phyloP scores from a whole-genome alignment of 2,113 vertebrate species.

The Oxyruncus cristatus region DNA sequence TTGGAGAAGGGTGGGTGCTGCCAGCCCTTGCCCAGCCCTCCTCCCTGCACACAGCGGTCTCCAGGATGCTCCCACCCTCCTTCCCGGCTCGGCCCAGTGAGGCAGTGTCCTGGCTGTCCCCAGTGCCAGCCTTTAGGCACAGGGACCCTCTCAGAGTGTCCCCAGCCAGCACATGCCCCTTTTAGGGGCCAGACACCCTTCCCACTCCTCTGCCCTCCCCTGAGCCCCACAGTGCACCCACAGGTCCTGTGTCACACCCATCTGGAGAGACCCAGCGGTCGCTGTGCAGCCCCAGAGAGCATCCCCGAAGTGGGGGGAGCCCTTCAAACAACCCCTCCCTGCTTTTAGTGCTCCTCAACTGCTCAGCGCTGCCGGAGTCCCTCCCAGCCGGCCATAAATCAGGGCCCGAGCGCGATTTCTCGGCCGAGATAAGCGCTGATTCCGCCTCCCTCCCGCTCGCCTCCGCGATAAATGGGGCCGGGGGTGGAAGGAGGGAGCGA shows the following conservation, averaged over 20 bases:
- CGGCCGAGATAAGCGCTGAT: neutral
- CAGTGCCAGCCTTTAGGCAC: neutral
- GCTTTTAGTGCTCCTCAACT: neutral
- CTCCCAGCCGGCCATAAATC: neutral
- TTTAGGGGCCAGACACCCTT: neutral
- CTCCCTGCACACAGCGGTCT: neutral
- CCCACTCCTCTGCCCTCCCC: neutral
- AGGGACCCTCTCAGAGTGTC: neutral
- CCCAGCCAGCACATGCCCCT: fast-evolving
- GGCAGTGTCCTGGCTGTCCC: neutral
- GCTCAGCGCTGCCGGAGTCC: neutral
- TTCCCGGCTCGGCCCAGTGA: neutral
- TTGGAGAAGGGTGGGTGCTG: neutral
- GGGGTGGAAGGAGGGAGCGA: neutral
- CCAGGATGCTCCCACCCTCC: neutral
- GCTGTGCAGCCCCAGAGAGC: neutral
- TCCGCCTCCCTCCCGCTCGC: neutral
- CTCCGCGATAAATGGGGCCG: neutral
- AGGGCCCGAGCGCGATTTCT: neutral
- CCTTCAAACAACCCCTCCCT: fast-evolving
- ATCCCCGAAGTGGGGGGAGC: neutral
- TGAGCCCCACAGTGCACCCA: fast-evolving
- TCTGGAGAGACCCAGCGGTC: fast-evolving
- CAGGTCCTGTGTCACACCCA: fast-evolving
- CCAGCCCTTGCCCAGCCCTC: neutral